Evolutionary conservation across 2,797 vertebrate genomes (phyloP).

Genomic region (Poecilia wingei): DNA sequence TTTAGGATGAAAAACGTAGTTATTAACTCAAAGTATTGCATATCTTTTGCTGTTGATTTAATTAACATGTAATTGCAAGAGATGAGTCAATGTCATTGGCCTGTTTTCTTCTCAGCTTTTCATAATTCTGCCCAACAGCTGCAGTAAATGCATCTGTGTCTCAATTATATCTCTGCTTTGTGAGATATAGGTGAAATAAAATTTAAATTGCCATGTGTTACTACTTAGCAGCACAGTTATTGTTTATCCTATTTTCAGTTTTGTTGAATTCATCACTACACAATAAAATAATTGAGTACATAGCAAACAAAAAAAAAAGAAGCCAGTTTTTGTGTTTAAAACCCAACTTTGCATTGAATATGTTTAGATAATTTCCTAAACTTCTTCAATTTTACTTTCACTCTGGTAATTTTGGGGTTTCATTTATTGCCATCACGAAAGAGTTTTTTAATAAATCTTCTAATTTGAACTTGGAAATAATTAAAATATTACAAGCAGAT

Average conservation of each 20-base stretch:
- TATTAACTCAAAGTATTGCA: conserved; percentile 1
- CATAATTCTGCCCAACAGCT: neutral
- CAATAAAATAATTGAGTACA: neutral
- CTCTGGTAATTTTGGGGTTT: neutral
- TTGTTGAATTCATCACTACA: neutral
- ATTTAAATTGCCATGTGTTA: neutral
- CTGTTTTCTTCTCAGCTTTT: neutral
- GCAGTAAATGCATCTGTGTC: no score
- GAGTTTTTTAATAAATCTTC: neutral
- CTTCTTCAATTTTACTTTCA: neutral
- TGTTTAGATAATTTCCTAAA: neutral
- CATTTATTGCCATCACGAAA: neutral
- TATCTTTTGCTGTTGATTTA: neutral
- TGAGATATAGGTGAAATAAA: neutral
- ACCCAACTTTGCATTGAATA: neutral
- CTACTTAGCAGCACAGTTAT: neutral
- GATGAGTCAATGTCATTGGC: neutral
- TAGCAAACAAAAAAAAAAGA: neutral
- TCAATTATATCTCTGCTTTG: neutral
- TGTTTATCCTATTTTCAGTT: neutral
- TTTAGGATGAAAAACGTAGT: neutral
- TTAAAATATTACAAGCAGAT: neutral
- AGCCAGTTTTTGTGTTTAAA: neutral
- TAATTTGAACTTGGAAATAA: neutral
- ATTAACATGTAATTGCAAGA: neutral